These are phyloP conservation scores for Sylvilagus bachmani DNA, from an alignment of 2,113 vertebrate genomes.

Conservation along the genomic window DNA sequence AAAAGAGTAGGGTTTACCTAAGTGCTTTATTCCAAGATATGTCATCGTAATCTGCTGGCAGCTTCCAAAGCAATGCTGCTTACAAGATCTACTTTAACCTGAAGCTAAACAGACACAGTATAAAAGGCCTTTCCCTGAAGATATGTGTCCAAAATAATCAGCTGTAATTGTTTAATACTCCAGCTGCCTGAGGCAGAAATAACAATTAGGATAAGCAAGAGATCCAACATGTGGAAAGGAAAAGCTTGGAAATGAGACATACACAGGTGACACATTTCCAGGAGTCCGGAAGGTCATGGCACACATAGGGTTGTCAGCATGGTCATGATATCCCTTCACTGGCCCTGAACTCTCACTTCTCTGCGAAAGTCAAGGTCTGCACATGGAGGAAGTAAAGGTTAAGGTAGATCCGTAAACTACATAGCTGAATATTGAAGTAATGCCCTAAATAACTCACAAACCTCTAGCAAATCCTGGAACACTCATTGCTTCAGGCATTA, in stretches of 20 bases:
- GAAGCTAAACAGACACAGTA: background rate
- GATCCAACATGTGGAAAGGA: background rate
- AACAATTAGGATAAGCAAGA: background rate
- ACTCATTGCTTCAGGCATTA: background rate
- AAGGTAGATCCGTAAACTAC: background rate
- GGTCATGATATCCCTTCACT: background rate
- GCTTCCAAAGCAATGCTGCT: background rate
- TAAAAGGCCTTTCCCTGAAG: background rate
- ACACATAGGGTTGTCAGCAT: background rate
- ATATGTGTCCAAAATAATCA: slow-evolving; percentile 1
- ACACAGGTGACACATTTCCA: background rate
- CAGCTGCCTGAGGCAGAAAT: background rate
- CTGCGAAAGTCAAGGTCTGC: background rate
- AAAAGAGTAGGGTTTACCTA: background rate
- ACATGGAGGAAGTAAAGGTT: background rate
- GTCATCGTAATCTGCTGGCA: background rate
- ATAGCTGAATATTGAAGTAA: background rate
- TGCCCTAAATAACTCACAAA: background rate
- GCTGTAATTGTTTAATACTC: background rate
- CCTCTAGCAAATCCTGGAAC: background rate
- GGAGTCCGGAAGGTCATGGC: background rate
- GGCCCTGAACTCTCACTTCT: background rate
- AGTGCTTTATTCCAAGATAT: background rate
- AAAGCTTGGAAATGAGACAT: background rate
- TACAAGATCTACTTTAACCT: background rate